Evolutionary conservation across 2,888 invertebrate genomes (phyloP), one percentile per base, ranked within the genome.

Genomic region (Ephialtes manifestator): DNA sequence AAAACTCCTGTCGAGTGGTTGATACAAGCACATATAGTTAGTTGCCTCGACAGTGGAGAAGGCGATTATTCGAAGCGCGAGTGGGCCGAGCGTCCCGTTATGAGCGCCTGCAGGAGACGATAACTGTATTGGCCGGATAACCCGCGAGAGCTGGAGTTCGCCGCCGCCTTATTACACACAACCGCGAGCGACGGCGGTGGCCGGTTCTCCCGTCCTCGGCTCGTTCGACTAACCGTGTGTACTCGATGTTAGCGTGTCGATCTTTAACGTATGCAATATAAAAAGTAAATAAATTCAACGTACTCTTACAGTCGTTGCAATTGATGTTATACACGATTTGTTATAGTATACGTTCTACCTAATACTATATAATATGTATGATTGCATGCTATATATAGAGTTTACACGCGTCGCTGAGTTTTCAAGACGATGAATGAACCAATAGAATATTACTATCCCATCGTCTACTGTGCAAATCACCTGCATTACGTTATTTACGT

Each of bases 41-140:
- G 35, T 11, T 58, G 55, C 24, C 55, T 20, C 58, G 58, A 70
- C 15, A 51, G 35, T 35, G 67, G 78, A 82, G 78, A 75, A 85
- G 71, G 79, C 79, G 82, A 85, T 85, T 85, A 88, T 87, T 91
- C 90, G 90, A 90, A 91, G 91, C 89, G 90, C 87, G 89, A 91
- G 91, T 92, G 91, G 91, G 91, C 90, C 90, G 91, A 77, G 87
- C 87, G 88, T 93, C 91, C 93, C 93, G 93, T 93, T 93, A 93
- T 87, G 89, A 90, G 87, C 87, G 90, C 87, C 89, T 89, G 89
- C 92, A 85, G 84, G 87, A 89, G 88, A 86, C 88, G 92, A 93
- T 93, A 93, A 93, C 93, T 93, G 93, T 93, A 93, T 93, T 93
- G 93, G 91, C 90, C 88, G 90, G 91, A 91, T 91, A 90, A 91